Conservation (phyloP, 2,888 invertebrate species). For the Xanthia togata region DNA sequence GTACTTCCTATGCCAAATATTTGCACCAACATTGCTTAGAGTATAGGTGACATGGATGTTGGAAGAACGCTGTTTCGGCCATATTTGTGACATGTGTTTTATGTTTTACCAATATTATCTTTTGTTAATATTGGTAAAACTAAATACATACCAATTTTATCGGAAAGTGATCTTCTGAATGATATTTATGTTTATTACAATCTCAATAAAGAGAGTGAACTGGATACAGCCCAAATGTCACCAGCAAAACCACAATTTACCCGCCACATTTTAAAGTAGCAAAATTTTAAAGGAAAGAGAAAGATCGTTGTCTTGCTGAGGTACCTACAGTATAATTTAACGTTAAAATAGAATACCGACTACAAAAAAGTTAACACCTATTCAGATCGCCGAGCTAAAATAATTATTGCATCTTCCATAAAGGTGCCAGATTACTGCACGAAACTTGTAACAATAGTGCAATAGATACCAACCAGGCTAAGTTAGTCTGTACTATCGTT, state of each 20-base stretch:
- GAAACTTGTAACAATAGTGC: slow-evolving; percentile 15
- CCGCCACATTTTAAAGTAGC: background rate
- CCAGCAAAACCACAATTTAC: too few species aligned
- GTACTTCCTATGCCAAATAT: slow-evolving; percentile 61
- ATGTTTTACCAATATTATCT: too few species aligned
- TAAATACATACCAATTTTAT: too few species aligned
- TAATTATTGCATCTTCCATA: background rate
- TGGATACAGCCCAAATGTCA: background rate
- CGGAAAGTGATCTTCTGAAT: too few species aligned
- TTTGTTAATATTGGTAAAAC: too few species aligned
- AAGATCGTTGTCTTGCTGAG: background rate
- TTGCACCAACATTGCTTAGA: slow-evolving; percentile 57
- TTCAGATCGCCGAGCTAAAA: background rate
- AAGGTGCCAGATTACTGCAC: slow-evolving; percentile 14
- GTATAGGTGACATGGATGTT: slow-evolving; percentile 46
- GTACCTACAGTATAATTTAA: background rate
- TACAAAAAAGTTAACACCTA: background rate
- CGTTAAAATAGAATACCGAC: background rate
- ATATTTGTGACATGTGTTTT: too few species aligned
- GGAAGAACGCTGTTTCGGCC: slow-evolving; percentile 18
- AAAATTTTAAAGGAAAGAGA: background rate
- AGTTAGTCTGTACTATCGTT: slow-evolving; percentile 15
- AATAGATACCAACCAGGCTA: slow-evolving; percentile 19
- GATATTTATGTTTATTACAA: background rate
- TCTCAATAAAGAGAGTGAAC: background rate